These are phyloP conservation scores for Proteles cristata DNA, from an alignment of 2,113 vertebrate species.

Conservation along the genomic window DNA sequence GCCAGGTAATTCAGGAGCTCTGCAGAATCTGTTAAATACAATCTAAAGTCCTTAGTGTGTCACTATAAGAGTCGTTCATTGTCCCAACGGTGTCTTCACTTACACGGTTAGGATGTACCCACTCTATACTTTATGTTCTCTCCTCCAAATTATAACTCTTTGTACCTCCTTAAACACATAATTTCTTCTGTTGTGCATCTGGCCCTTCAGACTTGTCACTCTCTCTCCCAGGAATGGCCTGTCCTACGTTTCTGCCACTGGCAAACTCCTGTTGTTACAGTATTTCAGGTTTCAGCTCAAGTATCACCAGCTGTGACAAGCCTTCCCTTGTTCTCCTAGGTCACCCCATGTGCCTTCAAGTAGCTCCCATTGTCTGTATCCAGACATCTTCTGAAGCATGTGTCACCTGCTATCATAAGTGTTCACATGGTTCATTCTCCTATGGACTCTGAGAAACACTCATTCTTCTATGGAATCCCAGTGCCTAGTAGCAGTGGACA, in stretches of 20 bases:
- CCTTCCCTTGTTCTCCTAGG: not conserved
- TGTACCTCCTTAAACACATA: not conserved
- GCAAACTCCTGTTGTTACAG: not conserved
- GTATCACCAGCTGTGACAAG: not conserved
- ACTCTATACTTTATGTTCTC: not conserved
- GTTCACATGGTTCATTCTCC: not conserved
- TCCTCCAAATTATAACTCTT: not conserved
- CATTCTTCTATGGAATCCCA: not conserved
- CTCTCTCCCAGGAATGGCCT: not conserved
- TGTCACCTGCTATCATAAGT: fast-evolving
- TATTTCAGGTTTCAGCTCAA: not conserved
- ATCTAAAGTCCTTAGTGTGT: not conserved
- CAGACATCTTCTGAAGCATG: not conserved
- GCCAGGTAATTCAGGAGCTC: not conserved
- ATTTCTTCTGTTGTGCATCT: not conserved
- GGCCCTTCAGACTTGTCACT: not conserved
- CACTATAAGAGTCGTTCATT: not conserved
- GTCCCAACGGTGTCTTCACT: not conserved
- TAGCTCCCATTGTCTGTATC: no score
- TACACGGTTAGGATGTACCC: not conserved
- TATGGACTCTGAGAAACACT: not conserved
- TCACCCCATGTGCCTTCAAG: not conserved
- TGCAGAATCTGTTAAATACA: not conserved
- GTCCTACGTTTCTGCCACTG: not conserved
- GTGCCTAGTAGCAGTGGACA: not conserved